Percentiles rank a stretch among this genome's conserved stretches.
These are phyloP conservation scores for Lycodopsis pacificus DNA, from an alignment of 2,797 vertebrate genomes.

Conservation along the genomic window DNA sequence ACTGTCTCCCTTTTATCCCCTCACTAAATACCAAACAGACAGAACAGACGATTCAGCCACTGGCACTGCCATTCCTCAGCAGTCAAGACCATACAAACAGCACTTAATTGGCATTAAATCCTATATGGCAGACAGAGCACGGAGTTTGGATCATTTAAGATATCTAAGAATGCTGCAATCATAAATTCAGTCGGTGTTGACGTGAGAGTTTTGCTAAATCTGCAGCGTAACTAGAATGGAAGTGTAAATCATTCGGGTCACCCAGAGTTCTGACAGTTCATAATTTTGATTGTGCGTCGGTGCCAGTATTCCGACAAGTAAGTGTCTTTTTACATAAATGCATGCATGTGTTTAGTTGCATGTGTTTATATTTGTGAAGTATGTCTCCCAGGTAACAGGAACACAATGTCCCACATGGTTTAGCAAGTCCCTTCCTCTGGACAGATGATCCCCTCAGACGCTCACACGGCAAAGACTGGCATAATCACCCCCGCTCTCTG, in stretches of 20 bases:
- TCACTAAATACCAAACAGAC: slow-evolving; percentile 65
- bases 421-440: slow-evolving; percentile 65
- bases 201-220: slow-evolving; percentile 67
- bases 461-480: slow-evolving; percentile 72
- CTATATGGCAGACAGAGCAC: slow-evolving; percentile 28
- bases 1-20: slow-evolving; percentile 60
- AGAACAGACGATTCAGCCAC: slow-evolving; percentile 58
- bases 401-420: slow-evolving; percentile 72
- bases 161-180: slow-evolving; percentile 63
- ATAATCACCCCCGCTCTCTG: slow-evolving; percentile 69
- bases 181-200: slow-evolving; percentile 71
- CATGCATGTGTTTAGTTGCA: slow-evolving; percentile 41
- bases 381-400: slow-evolving; percentile 70
- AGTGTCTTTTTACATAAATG: slow-evolving; percentile 40
- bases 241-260: slow-evolving; percentile 59
- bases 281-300: slow-evolving; percentile 60
- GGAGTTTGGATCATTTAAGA: slow-evolving; percentile 61
- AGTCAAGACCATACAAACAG: slow-evolving; percentile 63
- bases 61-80: slow-evolving; percentile 61
- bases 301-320: slow-evolving; percentile 32
- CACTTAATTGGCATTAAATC: slow-evolving; percentile 69
- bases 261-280: slow-evolving; percentile 50
- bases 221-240: slow-evolving; percentile 52
- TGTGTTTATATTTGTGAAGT: slow-evolving; percentile 62
- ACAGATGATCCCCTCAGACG: slow-evolving; percentile 80